Percentiles rank a stretch among this genome's conserved stretches.
These are phyloP conservation scores for Baronia brevicornis DNA, from an alignment of 2,888 invertebrate genomes.

Conservation along the genomic window DNA sequence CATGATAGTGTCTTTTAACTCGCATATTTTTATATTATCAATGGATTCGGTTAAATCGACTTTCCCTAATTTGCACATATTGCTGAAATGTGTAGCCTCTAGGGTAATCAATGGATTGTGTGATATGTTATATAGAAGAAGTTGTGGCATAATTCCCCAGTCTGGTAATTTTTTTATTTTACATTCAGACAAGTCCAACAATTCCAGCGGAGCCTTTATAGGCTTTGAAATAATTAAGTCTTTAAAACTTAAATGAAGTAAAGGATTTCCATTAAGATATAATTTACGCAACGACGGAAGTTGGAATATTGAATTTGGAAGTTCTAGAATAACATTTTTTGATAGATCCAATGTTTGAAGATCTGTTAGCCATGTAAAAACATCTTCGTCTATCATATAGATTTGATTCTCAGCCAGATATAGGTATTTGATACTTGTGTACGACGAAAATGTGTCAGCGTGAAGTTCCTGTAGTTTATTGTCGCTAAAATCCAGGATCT, in stretches of 20 bases:
- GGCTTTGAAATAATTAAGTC: conserved; percentile 63
- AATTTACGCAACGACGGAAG: conserved; percentile 77
- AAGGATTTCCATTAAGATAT: conserved; percentile 72
- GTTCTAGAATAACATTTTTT: conserved; percentile 64
- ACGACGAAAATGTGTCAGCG: conserved; percentile 63
- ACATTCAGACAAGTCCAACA: conserved; percentile 77
- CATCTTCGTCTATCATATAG: conserved; percentile 67
- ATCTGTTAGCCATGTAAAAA: conserved; percentile 61
- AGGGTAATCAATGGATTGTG: conserved; percentile 68
- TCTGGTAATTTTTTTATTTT: conserved; percentile 74
- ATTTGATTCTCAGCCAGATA: conserved; percentile 77
- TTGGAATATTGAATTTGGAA: conserved; percentile 71
- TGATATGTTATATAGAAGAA: conserved; percentile 78
- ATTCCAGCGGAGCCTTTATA: conserved; percentile 73
- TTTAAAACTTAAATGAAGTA: conserved; percentile 52
- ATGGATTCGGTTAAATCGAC: conserved; percentile 69
- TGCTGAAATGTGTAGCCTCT: conserved; percentile 71
- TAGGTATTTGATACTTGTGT: conserved; percentile 68
- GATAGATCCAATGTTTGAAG: conserved; percentile 75
- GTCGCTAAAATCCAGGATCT: conserved; percentile 76
- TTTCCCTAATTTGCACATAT: conserved; percentile 76
- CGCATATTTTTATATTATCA: conserved; percentile 41
- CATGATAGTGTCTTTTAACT: conserved; percentile 39
- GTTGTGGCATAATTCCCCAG: conserved; percentile 75
- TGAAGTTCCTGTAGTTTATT: conserved; percentile 72